These are phyloP conservation scores for Leptopilina myrica DNA, from an alignment of 2,888 invertebrate species.

Conservation along the genomic window DNA sequence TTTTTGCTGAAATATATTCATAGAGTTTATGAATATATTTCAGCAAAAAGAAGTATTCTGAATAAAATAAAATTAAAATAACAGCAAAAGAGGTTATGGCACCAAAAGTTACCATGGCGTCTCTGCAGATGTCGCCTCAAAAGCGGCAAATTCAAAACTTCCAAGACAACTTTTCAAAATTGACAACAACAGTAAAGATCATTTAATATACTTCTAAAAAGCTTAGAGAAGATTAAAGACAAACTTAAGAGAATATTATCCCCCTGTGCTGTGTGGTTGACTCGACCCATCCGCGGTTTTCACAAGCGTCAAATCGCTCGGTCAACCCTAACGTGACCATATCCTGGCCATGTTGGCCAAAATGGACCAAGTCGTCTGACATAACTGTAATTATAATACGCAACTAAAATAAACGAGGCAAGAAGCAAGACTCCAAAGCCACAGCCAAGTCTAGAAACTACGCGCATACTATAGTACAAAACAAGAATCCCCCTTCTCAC, in stretches of 20 bases:
- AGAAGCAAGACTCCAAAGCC: constrained; percentile 42
- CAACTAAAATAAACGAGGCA: constrained; percentile 54
- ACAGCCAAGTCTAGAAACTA: constrained; percentile 45
- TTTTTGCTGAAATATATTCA: too few relatives aligned
- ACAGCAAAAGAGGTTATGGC: too few relatives aligned
- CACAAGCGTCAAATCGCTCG: constrained; percentile 67
- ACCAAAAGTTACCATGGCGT: too few relatives aligned
- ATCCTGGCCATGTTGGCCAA: constrained; percentile 65
- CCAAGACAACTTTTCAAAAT: too few relatives aligned
- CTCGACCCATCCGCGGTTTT: constrained; percentile 2
- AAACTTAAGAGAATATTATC: background rate
- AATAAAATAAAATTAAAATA: too few relatives aligned
- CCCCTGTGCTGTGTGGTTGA: background rate
- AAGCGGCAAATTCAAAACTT: too few relatives aligned
- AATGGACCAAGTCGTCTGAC: constrained; percentile 49
- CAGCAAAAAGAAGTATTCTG: too few relatives aligned
- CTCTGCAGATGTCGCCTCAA: too few relatives aligned
- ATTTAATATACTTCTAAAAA: too few relatives aligned
- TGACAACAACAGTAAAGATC: too few relatives aligned
- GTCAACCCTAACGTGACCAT: constrained; percentile 72
- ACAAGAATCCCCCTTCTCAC: constrained; percentile 27
- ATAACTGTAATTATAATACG: constrained; percentile 61
- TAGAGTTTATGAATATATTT: too few relatives aligned
- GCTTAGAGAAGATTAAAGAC: too few relatives aligned
- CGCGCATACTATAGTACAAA: constrained; percentile 44